phyloP scores from a whole-genome alignment of 1,140 invertebrate genomes.

The Acromyrmex heyeri region DNA sequence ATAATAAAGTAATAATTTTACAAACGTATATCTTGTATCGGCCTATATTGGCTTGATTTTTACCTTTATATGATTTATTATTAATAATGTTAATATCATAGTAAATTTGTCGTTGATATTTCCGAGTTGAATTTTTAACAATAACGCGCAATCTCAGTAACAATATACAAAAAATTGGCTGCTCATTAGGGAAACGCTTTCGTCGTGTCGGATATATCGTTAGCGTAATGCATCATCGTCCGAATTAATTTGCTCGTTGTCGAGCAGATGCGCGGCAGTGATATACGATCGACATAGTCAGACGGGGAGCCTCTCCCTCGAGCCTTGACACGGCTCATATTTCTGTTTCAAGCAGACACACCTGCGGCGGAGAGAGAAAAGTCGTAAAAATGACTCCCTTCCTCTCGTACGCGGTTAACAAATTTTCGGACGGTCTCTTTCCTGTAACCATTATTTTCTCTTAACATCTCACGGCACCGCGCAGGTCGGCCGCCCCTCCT shows the following conservation, averaged over 20 bases:
- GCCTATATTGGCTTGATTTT: too few relatives aligned
- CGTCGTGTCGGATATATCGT: background rate
- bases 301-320: background rate
- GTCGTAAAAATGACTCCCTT: slow-evolving; percentile 68
- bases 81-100: background rate
- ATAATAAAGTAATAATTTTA: too few relatives aligned
- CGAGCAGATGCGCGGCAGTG: slow-evolving; percentile 42
- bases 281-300: slow-evolving; percentile 59
- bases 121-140: background rate
- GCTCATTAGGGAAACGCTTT: slow-evolving; percentile 31
- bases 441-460: slow-evolving; percentile 67
- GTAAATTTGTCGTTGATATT: background rate
- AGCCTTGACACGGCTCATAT: slow-evolving; percentile 50
- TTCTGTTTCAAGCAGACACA: slow-evolving; percentile 53
- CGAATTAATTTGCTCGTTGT: slow-evolving; percentile 55
- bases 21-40: too few relatives aligned
- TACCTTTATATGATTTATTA: too few relatives aligned
- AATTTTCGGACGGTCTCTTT: slow-evolving; percentile 67
- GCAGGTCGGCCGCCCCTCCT: background rate
- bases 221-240: slow-evolving; percentile 43
- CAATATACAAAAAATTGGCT: background rate
- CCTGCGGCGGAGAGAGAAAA: slow-evolving; percentile 40
- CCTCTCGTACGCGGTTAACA: slow-evolving; percentile 66
- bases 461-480: slow-evolving; percentile 40
- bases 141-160: background rate